Evolutionary conservation across 2,113 vertebrate species (phyloP), one percentile per base, ranked within the genome.

Genomic region (Heptranchias perlo): DNA sequence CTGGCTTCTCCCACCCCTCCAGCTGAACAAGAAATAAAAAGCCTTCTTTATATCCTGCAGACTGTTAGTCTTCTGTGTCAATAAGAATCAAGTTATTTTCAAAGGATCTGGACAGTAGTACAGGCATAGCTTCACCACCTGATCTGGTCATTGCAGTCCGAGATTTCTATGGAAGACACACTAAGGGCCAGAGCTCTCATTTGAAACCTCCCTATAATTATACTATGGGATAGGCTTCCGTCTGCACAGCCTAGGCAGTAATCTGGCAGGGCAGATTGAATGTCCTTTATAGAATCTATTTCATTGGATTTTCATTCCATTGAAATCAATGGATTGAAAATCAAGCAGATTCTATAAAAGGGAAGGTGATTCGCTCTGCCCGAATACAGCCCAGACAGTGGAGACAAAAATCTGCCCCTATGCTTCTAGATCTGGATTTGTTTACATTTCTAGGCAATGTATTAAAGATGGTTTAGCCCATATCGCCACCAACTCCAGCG

Each of bases 251-350:
- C 67, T 67, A 0, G 23, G 65, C 65, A 67, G 28, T 67, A 67
- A 67, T 25, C 65, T 67, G 65, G 5, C 5, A 28, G 65, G 65
- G 65, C 28, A 25, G 65, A 25, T 67, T 21, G 23, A 25, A 67
- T 67, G 65, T 10, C 69, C 31, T 35, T 73, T 35, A 73, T 31
- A 73, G 8, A 73, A 73, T 31, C 69, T 73, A 73, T 28, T 31
- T 73, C n/a, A n/a, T n/a, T n/a, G n/a, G 69, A 73, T 73, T 31
- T 89, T 89, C 31, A 89, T 89, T 89, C 86, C 49, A 89, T 35
- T 89, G 86, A 54, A 35, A 89, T 89, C 14, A 89, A 58, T 10
- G 21, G 47, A 49, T 54, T 89, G 25, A 89, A 89, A 28, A 89
- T 13, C 28, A 10, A 8, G 25, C 49, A 54, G 49, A 14, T 58